These are phyloP conservation scores for Stenotaenia linearis DNA, from an alignment of 2,888 invertebrate genomes.

Conservation along the genomic window DNA sequence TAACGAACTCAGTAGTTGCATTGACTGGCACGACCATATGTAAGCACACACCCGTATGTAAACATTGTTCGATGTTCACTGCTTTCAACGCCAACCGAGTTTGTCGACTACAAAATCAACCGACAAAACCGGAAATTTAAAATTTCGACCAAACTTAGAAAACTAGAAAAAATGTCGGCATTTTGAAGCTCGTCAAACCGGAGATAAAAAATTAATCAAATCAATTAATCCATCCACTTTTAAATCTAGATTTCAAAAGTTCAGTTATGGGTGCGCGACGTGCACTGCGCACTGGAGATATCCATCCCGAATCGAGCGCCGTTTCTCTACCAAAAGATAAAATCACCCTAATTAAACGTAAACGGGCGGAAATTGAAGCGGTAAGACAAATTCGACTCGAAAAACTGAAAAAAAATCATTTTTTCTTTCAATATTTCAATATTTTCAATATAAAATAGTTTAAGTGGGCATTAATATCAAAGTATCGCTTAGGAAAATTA, in stretches of 20 bases:
- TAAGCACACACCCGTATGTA: too few relatives aligned
- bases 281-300: not conserved
- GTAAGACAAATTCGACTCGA: conserved; percentile 1
- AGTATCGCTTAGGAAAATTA: not conserved
- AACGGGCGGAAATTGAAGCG: conserved; percentile 16
- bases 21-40: too few relatives aligned
- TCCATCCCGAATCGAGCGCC: not conserved
- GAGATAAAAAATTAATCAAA: not conserved
- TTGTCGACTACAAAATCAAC: too few relatives aligned
- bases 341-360: conserved; percentile 24
- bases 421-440: not conserved
- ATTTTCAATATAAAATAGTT: too few relatives aligned
- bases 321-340: conserved; percentile 17
- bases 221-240: not conserved
- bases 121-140: too few relatives aligned
- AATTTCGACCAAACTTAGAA: not conserved
- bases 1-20: too few relatives aligned
- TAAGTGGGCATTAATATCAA: not conserved
- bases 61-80: too few relatives aligned
- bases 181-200: not conserved
- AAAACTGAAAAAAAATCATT: not conserved
- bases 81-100: too few relatives aligned
- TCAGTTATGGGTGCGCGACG: not conserved
- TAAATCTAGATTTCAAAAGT: not conserved
- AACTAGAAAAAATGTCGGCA: not conserved